Percentiles rank a stretch among this genome's conserved stretches.
Conservation (phyloP, 2,113 vertebrate genomes). For the Lasiurus cinereus region DNA sequence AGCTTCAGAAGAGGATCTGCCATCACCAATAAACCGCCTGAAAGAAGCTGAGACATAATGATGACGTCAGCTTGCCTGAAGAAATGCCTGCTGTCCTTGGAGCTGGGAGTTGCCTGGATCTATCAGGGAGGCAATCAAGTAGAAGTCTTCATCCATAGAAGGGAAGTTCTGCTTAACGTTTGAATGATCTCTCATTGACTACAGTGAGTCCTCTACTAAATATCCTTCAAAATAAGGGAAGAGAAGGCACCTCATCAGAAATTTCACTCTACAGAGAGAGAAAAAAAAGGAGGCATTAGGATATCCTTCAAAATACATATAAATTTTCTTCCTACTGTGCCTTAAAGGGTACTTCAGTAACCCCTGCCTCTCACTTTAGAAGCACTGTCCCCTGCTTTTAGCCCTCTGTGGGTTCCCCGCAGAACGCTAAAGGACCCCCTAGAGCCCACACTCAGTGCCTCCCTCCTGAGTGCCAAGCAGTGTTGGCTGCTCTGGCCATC, state of each 20-base stretch:
- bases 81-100: neutral
- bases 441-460: neutral
- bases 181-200: neutral
- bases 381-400: neutral
- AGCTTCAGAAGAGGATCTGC: constrained; percentile 55
- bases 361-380: neutral
- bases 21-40: constrained; percentile 36
- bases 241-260: neutral
- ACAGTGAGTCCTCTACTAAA: neutral
- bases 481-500: rapidly evolving
- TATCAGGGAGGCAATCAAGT: neutral
- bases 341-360: neutral
- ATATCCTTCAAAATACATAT: neutral
- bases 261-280: neutral
- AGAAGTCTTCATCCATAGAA: constrained; percentile 2
- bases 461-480: neutral
- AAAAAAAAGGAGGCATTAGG: neutral
- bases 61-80: constrained; percentile 30
- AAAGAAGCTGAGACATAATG: constrained; percentile 40
- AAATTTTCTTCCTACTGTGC: neutral
- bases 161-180: neutral
- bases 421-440: rapidly evolving
- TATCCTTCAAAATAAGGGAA: neutral
- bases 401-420: neutral
- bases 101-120: neutral